Conservation (phyloP, 1,140 invertebrate species). For the Marisa cornuarietis region DNA sequence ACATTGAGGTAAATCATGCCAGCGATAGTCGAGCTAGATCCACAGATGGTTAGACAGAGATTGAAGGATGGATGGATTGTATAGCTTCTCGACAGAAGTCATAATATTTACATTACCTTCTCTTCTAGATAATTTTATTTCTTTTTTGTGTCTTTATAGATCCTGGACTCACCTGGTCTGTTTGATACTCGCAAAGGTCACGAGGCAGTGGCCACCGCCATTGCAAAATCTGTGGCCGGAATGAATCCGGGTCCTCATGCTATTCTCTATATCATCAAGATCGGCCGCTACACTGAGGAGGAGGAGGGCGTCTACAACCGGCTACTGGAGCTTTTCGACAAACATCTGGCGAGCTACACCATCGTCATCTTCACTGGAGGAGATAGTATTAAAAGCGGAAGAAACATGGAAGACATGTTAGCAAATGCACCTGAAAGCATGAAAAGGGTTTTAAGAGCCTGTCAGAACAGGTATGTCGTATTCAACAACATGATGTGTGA, state of each 20-base stretch:
- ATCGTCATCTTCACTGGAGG: slow-evolving; percentile 28
- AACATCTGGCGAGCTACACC: slow-evolving; percentile 20
- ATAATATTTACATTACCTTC: background rate
- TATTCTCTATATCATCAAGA: slow-evolving; percentile 19
- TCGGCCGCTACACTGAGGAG: slow-evolving; percentile 25
- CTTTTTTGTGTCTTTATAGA: background rate
- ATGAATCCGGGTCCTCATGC: slow-evolving; percentile 33
- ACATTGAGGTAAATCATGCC: too few relatives aligned
- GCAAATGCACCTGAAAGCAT: background rate
- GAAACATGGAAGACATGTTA: background rate
- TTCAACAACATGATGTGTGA: slow-evolving; percentile 14
- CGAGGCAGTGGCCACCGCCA: slow-evolving; percentile 14
- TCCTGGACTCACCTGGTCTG: slow-evolving; percentile 31
- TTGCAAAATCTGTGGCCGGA: slow-evolving; percentile 24
- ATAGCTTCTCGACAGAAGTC: background rate
- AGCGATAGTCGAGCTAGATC: too few relatives aligned
- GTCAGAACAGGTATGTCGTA: slow-evolving; percentile 1
- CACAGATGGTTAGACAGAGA: too few relatives aligned
- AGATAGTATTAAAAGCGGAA: slow-evolving; percentile 9
- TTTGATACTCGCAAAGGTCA: slow-evolving; percentile 26
- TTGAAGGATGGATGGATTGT: too few relatives aligned
- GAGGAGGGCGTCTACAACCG: slow-evolving; percentile 18
- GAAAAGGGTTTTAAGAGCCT: background rate
- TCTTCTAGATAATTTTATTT: too few relatives aligned
- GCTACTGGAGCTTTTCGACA: slow-evolving; percentile 22